Base-by-base conservation (phyloP, 2,113 vertebrate species). In the Propithecus coquereli region DNA sequence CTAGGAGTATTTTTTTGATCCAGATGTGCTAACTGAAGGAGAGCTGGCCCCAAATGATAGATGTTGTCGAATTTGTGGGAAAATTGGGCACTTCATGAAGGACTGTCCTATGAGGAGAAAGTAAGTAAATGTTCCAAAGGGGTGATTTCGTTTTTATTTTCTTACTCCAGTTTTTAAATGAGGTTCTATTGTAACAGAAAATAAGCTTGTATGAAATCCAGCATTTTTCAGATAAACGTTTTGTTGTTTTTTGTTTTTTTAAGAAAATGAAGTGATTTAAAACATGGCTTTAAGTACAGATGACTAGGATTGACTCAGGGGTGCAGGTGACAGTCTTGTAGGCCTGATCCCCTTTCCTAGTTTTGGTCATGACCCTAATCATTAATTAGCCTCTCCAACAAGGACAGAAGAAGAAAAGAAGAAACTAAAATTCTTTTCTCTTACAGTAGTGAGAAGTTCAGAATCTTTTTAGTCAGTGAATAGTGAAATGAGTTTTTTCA, bases 81-180 rank as follows among this genome's bases (percentile, higher is more conserved):
- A 99, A 98, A 99, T 99, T 7, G 99, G 99, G 47, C 99, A 99
- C 98, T 99, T 99, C 90, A 99, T 99, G 99, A 99, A 99, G 98
- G 99, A 99, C 91, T 99, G 99, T 91, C 99, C 99, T 52, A 98
- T 99, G 98, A 98, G 99, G 76, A 99, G 98, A 97, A 99, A 99
- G 99, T 99, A 98, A 96, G 99, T 98, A 90, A 45, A 40, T 57
- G 11, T 70, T 92, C 47, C 61, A 17, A 14, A 85, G 59, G 11
- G 34, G 2, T 86, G 13, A 13, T 87, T 93, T 86, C 77, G 25
- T 84, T 94, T 94, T 90, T 94, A 23, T 76, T 92, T 93, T 88
- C 66, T 65, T 86, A 61, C 20, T 95, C 45, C 5, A n/a, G 32
- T 85, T 94, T 96, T 81, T 86, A 91, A 83, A 70, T 95, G 43